Base-by-base conservation (phyloP, 2,113 vertebrate species). In the Sinocyclocheilus maitianheensis region DNA sequence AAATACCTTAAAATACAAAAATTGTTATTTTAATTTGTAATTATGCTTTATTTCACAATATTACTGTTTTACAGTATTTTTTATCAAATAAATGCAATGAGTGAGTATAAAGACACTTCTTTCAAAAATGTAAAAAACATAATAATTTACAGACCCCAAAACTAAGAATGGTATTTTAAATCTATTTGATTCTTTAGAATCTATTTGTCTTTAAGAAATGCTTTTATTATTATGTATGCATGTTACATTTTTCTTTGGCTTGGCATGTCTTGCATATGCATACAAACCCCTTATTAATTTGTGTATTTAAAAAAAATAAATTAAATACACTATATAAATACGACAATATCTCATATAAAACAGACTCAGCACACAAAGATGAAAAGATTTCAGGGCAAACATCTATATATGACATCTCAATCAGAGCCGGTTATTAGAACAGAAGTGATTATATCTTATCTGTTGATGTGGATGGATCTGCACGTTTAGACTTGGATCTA, bases 361-460 rank as follows among this genome's bases (percentile, higher is more conserved):
- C 24, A 83, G 30, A 26, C 58, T 46, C 43, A 11, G 10, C 76
- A 30, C 13, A 43, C 80, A 65, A 37, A 83, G 37, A 88, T 69
- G 34, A 77, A 85, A 85, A 26, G 65, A 72, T 79, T 85, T 85
- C 76, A 37, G 22, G 26, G 63, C 48, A 72, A 74, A 81, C 16
- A 77, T 78, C 26, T 48, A 71, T 71, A 69, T 51, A 48, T 72
- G 58, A 62, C 5, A 7, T 48, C 60, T 71, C 30, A 51, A 71
- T 69, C 71, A 24, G 74, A 34, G 30, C 62, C 71, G 46, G 58
- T 65, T 83, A 81, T 67, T 83, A 84, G 76, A 77, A 48, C 69
- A 51, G 40, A 63, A 65, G 53, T 78, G 34, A 74, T 78, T 84
- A 74, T 24, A 74, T 84, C 77, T 79, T 69, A 85, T 89, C 65